phyloP scores from a whole-genome alignment of 2,888 invertebrate species.

The Acholoe squamosa region DNA sequence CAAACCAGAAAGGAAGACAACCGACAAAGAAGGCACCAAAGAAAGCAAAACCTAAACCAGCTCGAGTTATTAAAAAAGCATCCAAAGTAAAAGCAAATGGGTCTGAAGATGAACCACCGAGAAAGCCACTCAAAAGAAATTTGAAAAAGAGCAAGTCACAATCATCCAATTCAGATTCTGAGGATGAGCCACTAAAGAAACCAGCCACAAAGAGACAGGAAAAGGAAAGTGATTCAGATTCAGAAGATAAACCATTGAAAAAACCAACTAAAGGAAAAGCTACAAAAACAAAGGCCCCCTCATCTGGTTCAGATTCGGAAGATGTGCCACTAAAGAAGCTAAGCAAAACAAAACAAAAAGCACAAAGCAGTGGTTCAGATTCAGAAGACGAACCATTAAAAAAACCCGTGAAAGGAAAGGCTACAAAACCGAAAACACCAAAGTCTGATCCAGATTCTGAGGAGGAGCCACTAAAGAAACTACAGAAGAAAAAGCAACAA shows the following conservation, averaged over 20 bases:
- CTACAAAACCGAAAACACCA: neutral
- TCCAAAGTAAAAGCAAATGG: neutral
- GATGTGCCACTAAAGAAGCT: neutral
- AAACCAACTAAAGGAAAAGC: neutral
- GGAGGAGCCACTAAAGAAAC: neutral
- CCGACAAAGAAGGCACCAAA: neutral
- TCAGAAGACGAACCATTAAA: neutral
- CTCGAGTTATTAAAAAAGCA: neutral
- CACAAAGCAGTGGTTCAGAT: neutral
- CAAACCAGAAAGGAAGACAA: neutral
- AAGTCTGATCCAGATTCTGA: neutral
- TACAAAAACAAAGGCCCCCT: neutral
- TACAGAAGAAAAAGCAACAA: neutral
- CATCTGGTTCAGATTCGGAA: neutral
- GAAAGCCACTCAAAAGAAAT: neutral
- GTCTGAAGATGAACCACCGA: slow-evolving; percentile 27
- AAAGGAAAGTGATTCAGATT: slow-evolving; percentile 19
- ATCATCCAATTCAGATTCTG: neutral
- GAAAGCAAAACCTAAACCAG: neutral
- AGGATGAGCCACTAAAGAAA: slow-evolving; percentile 30
- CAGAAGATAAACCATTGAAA: slow-evolving; percentile 17
- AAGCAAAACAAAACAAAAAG: neutral
- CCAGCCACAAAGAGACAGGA: neutral
- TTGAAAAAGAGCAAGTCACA: neutral
- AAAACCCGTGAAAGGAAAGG: neutral